Conservation (phyloP, 2,888 invertebrate genomes). For the Neoitamus cyanurus region DNA sequence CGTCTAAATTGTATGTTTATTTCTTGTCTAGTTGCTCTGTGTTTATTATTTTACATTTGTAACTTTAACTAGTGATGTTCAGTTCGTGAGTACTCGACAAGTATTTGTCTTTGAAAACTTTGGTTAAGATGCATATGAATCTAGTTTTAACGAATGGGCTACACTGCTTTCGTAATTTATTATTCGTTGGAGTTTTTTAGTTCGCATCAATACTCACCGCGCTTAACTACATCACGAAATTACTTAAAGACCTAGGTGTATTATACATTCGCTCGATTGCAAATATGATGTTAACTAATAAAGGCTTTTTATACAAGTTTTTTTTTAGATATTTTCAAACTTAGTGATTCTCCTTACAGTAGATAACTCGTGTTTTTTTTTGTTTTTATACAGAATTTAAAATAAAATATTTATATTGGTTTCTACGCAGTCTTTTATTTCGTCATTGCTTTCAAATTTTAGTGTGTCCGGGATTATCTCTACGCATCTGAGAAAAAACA, state of each 20-base stretch:
- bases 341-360: background rate
- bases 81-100: background rate
- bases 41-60: background rate
- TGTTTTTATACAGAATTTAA: conserved; percentile 29
- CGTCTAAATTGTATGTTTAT: background rate
- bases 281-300: conserved; percentile 34
- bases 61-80: background rate
- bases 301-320: conserved; percentile 35
- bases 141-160: background rate
- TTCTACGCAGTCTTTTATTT: conserved; percentile 1
- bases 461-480: no score
- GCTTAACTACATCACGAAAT: conserved; percentile 17
- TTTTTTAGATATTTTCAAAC: conserved; percentile 9
- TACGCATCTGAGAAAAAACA: no score
- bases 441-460: background rate
- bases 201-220: background rate
- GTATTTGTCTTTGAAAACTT: background rate
- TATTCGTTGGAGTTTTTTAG: background rate
- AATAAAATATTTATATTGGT: conserved; percentile 27
- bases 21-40: conserved; percentile 18
- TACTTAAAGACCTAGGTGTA: conserved; percentile 23
- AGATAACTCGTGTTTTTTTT: conserved; percentile 28
- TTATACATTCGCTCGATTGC: background rate
- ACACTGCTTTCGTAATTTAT: conserved; percentile 12
- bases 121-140: background rate